phyloP scores from a whole-genome alignment of 2,888 invertebrate genomes.

The Hirtodrosophila cameraria region DNA sequence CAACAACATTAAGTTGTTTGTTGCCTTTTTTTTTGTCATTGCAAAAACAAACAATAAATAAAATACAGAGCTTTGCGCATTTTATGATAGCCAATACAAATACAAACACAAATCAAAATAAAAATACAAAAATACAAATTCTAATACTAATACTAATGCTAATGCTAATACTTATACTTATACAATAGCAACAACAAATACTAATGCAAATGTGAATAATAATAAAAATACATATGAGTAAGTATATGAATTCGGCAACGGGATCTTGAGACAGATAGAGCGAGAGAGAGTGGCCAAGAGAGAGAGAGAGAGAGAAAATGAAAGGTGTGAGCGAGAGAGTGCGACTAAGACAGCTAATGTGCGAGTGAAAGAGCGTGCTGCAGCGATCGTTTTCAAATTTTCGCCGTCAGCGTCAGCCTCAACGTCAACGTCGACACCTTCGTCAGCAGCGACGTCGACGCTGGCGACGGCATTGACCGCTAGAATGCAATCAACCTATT shows the following conservation, averaged over 20 bases:
- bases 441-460: slow-evolving; percentile 42
- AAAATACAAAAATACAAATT: not conserved
- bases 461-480: slow-evolving; percentile 80
- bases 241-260: slow-evolving; percentile 39
- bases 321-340: slow-evolving; percentile 5
- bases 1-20: slow-evolving; percentile 58
- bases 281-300: not conserved
- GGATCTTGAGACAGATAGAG: slow-evolving; percentile 30
- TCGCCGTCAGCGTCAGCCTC: slow-evolving; percentile 57
- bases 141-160: slow-evolving; percentile 28
- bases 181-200: slow-evolving; percentile 7
- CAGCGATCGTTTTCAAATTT: slow-evolving; percentile 70
- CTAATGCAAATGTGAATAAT: slow-evolving; percentile 11
- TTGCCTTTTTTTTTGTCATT: slow-evolving; percentile 61
- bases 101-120: slow-evolving; percentile 20
- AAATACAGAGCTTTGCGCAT: slow-evolving; percentile 39
- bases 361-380: slow-evolving; percentile 21
- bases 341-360: slow-evolving; percentile 6
- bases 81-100: slow-evolving; percentile 25
- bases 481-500: slow-evolving; percentile 83
- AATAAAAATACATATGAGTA: slow-evolving; percentile 16
- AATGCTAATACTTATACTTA: slow-evolving; percentile 5
- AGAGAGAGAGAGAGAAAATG: not conserved
- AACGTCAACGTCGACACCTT: slow-evolving; percentile 28
- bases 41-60: slow-evolving; percentile 64